Conservation (phyloP, 2,113 vertebrate genomes). For the Pygoscelis antarcticus region DNA sequence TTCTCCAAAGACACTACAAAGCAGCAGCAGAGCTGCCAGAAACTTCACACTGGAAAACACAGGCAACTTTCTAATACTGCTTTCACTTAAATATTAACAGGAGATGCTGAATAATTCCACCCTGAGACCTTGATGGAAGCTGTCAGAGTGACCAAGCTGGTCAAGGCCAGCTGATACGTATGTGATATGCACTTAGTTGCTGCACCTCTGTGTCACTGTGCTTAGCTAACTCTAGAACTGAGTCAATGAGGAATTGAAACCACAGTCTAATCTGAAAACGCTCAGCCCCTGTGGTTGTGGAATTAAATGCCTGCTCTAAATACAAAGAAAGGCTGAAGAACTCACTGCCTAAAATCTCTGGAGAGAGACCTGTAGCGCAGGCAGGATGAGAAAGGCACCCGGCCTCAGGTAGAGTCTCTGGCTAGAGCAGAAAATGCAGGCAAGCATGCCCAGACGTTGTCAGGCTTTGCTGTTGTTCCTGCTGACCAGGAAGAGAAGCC, state of each 20-base stretch:
- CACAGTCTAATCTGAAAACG: neutral
- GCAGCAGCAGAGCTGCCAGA: neutral
- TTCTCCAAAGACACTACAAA: neutral
- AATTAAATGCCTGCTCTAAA: neutral
- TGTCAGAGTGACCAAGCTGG: fast-evolving
- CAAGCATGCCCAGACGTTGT: neutral
- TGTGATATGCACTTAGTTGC: neutral
- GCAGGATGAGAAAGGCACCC: neutral
- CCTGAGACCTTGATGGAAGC: neutral
- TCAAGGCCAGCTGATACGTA: neutral
- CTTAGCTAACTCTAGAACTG: neutral
- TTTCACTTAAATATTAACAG: neutral
- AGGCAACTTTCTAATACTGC: neutral
- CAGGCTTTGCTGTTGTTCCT: neutral
- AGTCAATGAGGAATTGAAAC: neutral
- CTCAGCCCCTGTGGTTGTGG: neutral
- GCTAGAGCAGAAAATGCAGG: neutral
- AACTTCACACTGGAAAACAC: neutral
- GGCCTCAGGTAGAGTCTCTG: neutral
- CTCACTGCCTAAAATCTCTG: neutral
- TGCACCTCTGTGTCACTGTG: neutral
- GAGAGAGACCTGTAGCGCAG: neutral
- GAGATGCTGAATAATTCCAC: neutral
- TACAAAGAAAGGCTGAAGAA: neutral
- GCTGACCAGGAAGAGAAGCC: neutral